Evolutionary conservation across 2,797 vertebrate genomes (phyloP).

Genomic region (Champsocephalus esox): DNA sequence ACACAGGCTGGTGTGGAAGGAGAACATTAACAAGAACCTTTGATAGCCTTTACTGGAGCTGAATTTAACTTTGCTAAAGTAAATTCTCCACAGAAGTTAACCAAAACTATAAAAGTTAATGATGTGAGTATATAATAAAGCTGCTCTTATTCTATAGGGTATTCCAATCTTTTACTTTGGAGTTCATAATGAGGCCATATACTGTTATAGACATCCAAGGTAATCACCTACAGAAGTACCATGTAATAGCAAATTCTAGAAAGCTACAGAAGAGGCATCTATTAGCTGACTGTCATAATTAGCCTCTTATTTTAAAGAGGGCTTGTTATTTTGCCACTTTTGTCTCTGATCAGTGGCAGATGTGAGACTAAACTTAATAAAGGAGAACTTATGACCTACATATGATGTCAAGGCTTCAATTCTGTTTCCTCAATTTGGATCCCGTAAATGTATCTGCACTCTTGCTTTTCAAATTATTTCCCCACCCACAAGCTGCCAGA

Average conservation of each 20-base stretch:
- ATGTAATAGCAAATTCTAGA: conserved; percentile 37
- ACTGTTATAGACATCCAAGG: conserved; percentile 50
- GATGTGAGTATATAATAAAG: conserved; percentile 69
- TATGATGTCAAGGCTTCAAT: conserved; percentile 62
- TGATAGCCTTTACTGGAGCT: conserved; percentile 67
- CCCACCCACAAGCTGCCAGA: conserved; percentile 73
- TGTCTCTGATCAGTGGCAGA: conserved; percentile 28
- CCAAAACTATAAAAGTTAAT: conserved; percentile 75
- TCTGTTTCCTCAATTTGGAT: conserved; percentile 66
- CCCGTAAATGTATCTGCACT: conserved; percentile 64
- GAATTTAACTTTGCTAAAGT: conserved; percentile 61
- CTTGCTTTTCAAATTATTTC: conserved; percentile 64
- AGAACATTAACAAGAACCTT: conserved; percentile 75
- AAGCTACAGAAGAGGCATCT: conserved; percentile 19
- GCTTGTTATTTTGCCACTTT: conserved; percentile 30
- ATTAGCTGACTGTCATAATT: conserved; percentile 33
- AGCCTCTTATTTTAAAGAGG: conserved; percentile 24
- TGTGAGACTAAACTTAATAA: conserved; percentile 45
- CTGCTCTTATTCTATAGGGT: conserved; percentile 68
- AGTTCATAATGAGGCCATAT: conserved; percentile 70
- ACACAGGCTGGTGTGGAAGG: conserved; percentile 39
- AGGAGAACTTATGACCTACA: conserved; percentile 73
- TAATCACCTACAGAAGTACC: conserved; percentile 43
- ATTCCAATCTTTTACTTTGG: conserved; percentile 56
- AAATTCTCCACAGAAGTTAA: conserved; percentile 70